Evolutionary conservation across 2,113 vertebrate genomes (phyloP).

Genomic region (Paracanthobrama guichenoti): DNA sequence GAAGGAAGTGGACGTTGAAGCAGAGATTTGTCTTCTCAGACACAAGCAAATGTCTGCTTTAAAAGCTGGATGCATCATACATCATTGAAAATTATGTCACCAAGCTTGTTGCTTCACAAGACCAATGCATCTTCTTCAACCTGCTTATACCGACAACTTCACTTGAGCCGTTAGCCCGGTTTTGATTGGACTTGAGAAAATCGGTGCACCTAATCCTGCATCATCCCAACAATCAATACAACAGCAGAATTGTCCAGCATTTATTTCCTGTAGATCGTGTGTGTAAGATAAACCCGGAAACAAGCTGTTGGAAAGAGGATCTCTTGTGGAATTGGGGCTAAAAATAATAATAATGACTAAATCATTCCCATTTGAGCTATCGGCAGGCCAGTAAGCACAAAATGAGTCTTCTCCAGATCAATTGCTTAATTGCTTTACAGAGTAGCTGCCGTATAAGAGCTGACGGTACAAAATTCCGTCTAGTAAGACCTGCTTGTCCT

Average conservation of each 20-base stretch:
- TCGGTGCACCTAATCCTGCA: conserved; percentile 7
- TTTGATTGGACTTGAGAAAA: background rate
- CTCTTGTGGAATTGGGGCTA: conserved; percentile 37
- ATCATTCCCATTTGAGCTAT: conserved; percentile 55
- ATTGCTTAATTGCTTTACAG: conserved; percentile 62
- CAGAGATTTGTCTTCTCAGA: background rate
- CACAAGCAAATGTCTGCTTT: background rate
- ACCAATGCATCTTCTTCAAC: background rate
- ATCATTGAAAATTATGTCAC: background rate
- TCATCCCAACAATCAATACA: conserved; percentile 7
- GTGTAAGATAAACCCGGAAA: conserved; percentile 41
- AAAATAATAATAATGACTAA: conserved; percentile 50
- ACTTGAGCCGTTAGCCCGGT: background rate
- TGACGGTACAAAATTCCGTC: conserved; percentile 57
- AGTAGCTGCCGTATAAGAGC: conserved; percentile 55
- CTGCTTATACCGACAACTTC: background rate
- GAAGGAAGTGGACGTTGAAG: background rate
- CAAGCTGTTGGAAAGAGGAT: conserved; percentile 30
- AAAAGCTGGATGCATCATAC: background rate
- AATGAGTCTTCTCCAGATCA: conserved; percentile 59
- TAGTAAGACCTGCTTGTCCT: conserved; percentile 47
- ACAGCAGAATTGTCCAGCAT: conserved; percentile 21
- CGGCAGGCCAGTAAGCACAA: conserved; percentile 55
- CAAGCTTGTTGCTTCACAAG: background rate
- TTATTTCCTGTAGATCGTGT: conserved; percentile 31